Base-by-base conservation (phyloP, 2,113 vertebrate species). In the Anguilla japonica region DNA sequence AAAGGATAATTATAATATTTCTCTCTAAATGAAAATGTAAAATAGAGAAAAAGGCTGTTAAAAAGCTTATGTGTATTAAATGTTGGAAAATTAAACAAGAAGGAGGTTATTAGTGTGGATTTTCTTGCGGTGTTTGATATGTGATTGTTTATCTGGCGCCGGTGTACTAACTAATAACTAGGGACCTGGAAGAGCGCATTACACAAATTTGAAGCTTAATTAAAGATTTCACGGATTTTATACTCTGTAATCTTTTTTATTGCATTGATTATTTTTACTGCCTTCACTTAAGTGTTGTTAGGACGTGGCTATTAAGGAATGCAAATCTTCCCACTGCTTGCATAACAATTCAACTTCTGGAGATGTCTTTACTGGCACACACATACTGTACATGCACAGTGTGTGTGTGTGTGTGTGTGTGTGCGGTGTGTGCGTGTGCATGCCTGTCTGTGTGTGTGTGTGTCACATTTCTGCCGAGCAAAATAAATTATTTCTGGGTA, bases 171-270 rank as follows among this genome's bases (percentile, higher is more conserved):
- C 50, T 53, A 67, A 67, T 67, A 67, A 67, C 60, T 67, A 22
- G 60, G 60, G 60, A 67, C 60, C 20, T 67, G 60, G 60, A 67
- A 67, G 60, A 67, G 60, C 18, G 8, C 18, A 67, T 67, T 20
- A 67, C 26, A 26, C 60, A 67, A 67, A 75, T 75, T 29, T 75
- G 71, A 75, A 75, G 71, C 71, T 75, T 75, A 75, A 34, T 75
- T 75, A 75, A 75, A 75, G 26, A 75, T 75, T n/a, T 75, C 26
- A 75, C 34, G n/a, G n/a, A 75, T 75, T n/a, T 75, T 75, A 75
- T 75, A 75, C 71, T 29, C 71, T 3, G 26, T 75, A 29, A 75
- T 75, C 11, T 75, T 29, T 46, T 75, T 75, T 75, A 34, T 75
- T 75, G 71, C 71, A 34, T 34, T 75, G 26, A 75, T n/a, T 75